These are phyloP conservation scores for Eulemur coronatus DNA, from an alignment of 2,797 vertebrate genomes.

Conservation along the genomic window DNA sequence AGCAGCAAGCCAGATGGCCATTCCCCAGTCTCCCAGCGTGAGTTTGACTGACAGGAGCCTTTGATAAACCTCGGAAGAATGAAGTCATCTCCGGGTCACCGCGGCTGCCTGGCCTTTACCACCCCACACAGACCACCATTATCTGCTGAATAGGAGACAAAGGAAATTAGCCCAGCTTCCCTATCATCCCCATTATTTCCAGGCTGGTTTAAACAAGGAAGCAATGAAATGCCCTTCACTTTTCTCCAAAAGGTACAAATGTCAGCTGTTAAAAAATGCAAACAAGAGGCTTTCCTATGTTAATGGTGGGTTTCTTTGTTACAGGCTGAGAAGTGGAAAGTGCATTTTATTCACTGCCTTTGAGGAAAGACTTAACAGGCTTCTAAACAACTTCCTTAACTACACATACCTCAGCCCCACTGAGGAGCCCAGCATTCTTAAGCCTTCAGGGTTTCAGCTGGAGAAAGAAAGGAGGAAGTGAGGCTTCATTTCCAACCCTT, in stretches of 20 bases:
- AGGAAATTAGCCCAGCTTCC: conserved; percentile 87
- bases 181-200: conserved; percentile 86
- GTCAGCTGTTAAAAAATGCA: conserved; percentile 88
- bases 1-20: conserved; percentile 96
- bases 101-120: conserved; percentile 86
- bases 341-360: conserved; percentile 51
- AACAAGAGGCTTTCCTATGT: conserved; percentile 84
- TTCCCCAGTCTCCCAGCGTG: conserved; percentile 94
- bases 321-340: conserved; percentile 77
- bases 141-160: conserved; percentile 90
- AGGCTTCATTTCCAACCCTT: neutral
- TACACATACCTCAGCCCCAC: conserved; percentile 63
- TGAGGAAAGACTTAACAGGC: conserved; percentile 69
- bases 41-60: conserved; percentile 95
- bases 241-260: conserved; percentile 87
- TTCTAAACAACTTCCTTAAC: conserved; percentile 79
- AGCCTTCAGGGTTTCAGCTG: conserved; percentile 59
- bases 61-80: conserved; percentile 93
- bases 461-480: neutral
- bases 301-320: conserved; percentile 85
- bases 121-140: conserved; percentile 86
- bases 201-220: conserved; percentile 86
- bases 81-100: conserved; percentile 90
- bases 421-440: neutral
- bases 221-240: conserved; percentile 88